Conservation (phyloP, 2,113 vertebrate species). For the Anguilla japonica region DNA sequence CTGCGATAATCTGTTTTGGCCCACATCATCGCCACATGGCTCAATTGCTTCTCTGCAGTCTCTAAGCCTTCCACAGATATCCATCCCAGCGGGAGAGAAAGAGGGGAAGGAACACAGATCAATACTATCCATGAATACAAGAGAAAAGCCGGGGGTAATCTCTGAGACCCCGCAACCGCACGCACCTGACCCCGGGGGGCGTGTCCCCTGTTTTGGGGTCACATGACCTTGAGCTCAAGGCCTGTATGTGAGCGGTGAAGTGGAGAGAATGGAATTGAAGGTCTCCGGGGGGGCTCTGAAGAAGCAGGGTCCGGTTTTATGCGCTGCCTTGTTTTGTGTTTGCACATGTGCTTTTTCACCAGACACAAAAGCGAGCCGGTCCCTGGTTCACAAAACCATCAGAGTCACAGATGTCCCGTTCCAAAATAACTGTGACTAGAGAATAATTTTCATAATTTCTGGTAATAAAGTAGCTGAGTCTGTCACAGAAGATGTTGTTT, state of each 20-base stretch:
- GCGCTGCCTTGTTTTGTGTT: neutral
- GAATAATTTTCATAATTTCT: neutral
- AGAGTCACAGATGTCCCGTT: neutral
- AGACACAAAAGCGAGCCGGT: neutral
- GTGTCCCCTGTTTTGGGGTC: neutral
- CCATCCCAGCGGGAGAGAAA: neutral
- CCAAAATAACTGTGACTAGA: neutral
- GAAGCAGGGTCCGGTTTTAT: neutral
- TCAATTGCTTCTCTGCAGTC: neutral
- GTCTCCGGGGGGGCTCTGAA: neutral
- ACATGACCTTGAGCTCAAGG: neutral
- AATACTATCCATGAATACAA: neutral
- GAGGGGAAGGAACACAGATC: slow-evolving; percentile 12
- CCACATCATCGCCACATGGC: neutral
- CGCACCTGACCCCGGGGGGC: neutral
- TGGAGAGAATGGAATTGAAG: neutral
- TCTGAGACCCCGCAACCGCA: neutral
- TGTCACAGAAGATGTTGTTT: neutral
- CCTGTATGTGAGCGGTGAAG: neutral
- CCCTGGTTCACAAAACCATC: neutral
- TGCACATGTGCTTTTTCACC: neutral
- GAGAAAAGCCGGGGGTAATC: neutral
- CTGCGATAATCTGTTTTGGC: neutral
- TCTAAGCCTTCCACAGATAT: neutral
- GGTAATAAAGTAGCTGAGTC: neutral